phyloP scores from a whole-genome alignment of 2,113 vertebrate species.

The Edolisoma coerulescens region DNA sequence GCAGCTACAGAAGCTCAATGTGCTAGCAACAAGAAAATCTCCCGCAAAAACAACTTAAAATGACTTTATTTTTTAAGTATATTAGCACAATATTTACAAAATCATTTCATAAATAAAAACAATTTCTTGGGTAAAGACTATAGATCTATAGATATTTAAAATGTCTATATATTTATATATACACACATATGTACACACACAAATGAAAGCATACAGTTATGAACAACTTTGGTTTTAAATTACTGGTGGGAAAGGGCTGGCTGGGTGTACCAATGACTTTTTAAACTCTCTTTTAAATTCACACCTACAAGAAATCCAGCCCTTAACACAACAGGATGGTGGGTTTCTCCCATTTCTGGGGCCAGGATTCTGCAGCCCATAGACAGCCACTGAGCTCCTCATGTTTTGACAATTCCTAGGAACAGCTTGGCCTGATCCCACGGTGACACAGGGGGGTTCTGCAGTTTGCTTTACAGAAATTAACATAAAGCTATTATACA shows the following conservation, averaged over 20 bases:
- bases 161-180: conserved; percentile 55
- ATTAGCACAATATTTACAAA: conserved; percentile 80
- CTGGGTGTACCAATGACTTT: not conserved
- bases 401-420: not conserved
- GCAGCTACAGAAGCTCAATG: not conserved
- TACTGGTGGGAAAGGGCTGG: conserved; percentile 31
- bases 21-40: conserved; percentile 11
- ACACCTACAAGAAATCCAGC: conserved; percentile 11
- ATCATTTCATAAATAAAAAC: conserved; percentile 76
- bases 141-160: conserved; percentile 72
- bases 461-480: not conserved
- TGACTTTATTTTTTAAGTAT: conserved; percentile 74
- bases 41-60: conserved; percentile 69
- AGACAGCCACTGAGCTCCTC: not conserved
- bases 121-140: conserved; percentile 66
- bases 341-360: conserved; percentile 18
- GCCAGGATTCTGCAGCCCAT: not conserved
- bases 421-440: not conserved
- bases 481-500: not conserved
- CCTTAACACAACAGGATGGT: not conserved
- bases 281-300: conserved; percentile 38
- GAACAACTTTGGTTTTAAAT: conserved; percentile 78
- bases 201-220: conserved; percentile 16
- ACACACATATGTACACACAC: conserved; percentile 24
- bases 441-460: not conserved